A percentile compares a stretch with the other conserved stretches of the same genome.
phyloP scores from a whole-genome alignment of 1,140 invertebrate genomes.

The Phocides pigmalion region DNA sequence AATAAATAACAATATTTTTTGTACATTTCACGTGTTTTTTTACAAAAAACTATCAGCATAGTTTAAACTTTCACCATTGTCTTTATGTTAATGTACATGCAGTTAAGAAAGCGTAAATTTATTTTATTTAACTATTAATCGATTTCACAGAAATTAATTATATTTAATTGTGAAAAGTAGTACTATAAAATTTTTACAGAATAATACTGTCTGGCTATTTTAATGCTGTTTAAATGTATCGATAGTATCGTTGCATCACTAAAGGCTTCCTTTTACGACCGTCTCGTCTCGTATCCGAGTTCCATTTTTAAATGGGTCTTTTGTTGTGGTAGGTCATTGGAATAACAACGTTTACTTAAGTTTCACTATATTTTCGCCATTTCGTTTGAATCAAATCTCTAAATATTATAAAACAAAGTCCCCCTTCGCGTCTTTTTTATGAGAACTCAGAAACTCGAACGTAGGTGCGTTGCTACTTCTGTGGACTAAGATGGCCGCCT shows the following conservation, averaged over 20 bases:
- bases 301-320: slow-evolving; percentile 74
- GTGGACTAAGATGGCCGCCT: too few relatives aligned
- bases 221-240: slow-evolving; percentile 37
- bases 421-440: too few relatives aligned
- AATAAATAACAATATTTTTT: too few relatives aligned
- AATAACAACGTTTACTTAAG: slow-evolving; percentile 46
- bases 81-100: too few relatives aligned
- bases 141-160: background rate
- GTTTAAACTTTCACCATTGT: too few relatives aligned
- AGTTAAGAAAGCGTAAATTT: slow-evolving; percentile 3
- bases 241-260: slow-evolving; percentile 52
- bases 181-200: background rate
- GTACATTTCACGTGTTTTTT: too few relatives aligned
- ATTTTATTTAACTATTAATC: background rate
- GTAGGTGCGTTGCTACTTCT: too few relatives aligned
- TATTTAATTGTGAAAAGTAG: background rate
- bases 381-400: too few relatives aligned
- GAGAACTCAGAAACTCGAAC: too few relatives aligned
- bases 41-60: too few relatives aligned
- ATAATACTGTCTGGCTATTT: background rate
- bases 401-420: too few relatives aligned
- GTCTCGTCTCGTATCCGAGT: slow-evolving; percentile 66
- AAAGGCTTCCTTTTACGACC: slow-evolving; percentile 68
- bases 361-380: too few relatives aligned
- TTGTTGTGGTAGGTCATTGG: slow-evolving; percentile 73